A percentile compares a stretch with the other conserved stretches of the same genome.
Conservation (phyloP, 2,888 invertebrate species). For the Latrodectus hesperus region DNA sequence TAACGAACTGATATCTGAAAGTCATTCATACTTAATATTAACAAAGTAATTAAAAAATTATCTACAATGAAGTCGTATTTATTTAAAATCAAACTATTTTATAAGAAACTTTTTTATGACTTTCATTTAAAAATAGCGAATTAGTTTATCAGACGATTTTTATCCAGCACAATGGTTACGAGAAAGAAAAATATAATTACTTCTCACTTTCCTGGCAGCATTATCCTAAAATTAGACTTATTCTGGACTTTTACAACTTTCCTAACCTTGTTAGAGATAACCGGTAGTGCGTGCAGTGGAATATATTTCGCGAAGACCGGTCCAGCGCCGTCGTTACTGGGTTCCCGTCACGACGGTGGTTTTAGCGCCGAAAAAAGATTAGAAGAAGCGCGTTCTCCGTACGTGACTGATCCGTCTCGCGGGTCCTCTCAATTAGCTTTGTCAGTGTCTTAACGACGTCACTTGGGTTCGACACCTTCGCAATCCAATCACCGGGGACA, state of each 20-base stretch:
- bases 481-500: constrained; percentile 56
- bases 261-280: constrained; percentile 36
- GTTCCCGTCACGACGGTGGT: constrained; percentile 7
- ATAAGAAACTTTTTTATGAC: no score
- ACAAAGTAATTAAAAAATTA: no score
- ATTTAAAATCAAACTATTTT: no score
- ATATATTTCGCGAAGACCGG: constrained; percentile 33
- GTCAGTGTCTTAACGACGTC: constrained; percentile 68
- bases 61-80: no score
- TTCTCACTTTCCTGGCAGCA: constrained; percentile 5
- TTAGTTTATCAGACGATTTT: no score
- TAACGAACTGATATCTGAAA: no score
- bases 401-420: constrained; percentile 38
- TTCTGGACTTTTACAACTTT: constrained; percentile 9
- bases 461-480: constrained; percentile 61
- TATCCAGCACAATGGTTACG: no score
- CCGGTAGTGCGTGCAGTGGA: constrained; percentile 39
- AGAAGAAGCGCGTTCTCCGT: constrained; percentile 21
- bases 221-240: constrained; percentile 18
- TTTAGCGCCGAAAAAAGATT: constrained; percentile 30
- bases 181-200: background rate
- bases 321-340: constrained; percentile 18
- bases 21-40: no score
- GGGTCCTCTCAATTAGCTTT: constrained; percentile 51
- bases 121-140: no score